These are phyloP conservation scores for Eurois occulta DNA, from an alignment of 2,888 invertebrate genomes.

Conservation along the genomic window DNA sequence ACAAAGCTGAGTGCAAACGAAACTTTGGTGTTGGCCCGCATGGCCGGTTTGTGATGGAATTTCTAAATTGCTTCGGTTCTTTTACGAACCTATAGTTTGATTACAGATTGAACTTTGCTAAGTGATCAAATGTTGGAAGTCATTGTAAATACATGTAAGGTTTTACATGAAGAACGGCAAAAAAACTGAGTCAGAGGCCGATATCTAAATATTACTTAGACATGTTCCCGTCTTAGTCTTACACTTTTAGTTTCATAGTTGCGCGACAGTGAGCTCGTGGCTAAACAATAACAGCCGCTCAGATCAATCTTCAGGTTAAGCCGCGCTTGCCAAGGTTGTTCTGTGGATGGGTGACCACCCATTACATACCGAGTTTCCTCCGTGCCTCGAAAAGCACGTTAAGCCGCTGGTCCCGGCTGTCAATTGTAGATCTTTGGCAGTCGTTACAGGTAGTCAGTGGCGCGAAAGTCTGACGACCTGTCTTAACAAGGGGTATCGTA, in stretches of 20 bases:
- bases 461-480: too few relatives aligned
- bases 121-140: slow-evolving; percentile 33
- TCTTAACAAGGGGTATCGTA: too few relatives aligned
- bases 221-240: background rate
- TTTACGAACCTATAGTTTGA: slow-evolving; percentile 7
- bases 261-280: background rate
- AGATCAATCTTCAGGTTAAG: too few relatives aligned
- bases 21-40: slow-evolving; percentile 52
- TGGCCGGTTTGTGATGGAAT: slow-evolving; percentile 55
- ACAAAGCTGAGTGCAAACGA: slow-evolving; percentile 63
- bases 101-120: slow-evolving; percentile 8
- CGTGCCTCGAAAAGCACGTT: too few relatives aligned
- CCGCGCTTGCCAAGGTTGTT: too few relatives aligned
- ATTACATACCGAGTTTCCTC: too few relatives aligned
- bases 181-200: background rate
- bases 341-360: too few relatives aligned
- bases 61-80: slow-evolving; percentile 52
- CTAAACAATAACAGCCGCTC: too few relatives aligned
- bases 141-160: slow-evolving; percentile 2
- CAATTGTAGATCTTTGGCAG: too few relatives aligned
- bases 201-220: background rate
- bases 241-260: background rate
- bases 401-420: too few relatives aligned
- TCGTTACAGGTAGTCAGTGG: too few relatives aligned
- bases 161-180: background rate